A percentile compares a stretch with the other conserved stretches of the same genome.
phyloP scores from a whole-genome alignment of 1,140 invertebrate species.

The Tetragonula clypearis region DNA sequence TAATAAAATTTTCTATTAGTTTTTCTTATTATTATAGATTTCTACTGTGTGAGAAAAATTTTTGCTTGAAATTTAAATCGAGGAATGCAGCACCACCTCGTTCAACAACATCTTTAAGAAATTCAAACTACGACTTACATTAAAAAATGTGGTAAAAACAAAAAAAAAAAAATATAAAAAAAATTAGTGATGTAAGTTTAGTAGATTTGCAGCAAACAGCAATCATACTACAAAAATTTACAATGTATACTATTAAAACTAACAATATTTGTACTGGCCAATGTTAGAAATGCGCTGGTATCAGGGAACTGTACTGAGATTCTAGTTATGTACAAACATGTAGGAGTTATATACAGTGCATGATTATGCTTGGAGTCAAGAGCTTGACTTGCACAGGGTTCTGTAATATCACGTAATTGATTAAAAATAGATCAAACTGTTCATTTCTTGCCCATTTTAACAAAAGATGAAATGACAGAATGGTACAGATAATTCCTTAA shows the following conservation, averaged over 20 bases:
- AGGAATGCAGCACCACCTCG: constrained; percentile 47
- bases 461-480: constrained; percentile 6
- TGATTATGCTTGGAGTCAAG: constrained; percentile 29
- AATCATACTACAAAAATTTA: constrained; percentile 70
- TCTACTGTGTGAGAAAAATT: constrained; percentile 68
- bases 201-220: constrained; percentile 72
- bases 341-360: constrained; percentile 56
- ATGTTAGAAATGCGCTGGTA: constrained; percentile 77
- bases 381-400: constrained; percentile 46
- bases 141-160: constrained; percentile 56
- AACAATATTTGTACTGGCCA: constrained; percentile 78
- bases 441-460: constrained; percentile 20
- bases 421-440: constrained; percentile 27
- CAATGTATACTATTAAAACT: constrained; percentile 76
- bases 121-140: constrained; percentile 57
- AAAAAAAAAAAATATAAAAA: constrained; percentile 52
- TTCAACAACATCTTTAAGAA: constrained; percentile 50
- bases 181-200: constrained; percentile 76
- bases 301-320: constrained; percentile 75
- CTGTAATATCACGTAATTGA: constrained; percentile 22
- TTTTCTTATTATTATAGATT: constrained; percentile 54
- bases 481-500: constrained; percentile 18
- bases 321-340: constrained; percentile 64
- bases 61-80: constrained; percentile 58
- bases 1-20: constrained; percentile 13